Evolutionary conservation across 2,113 vertebrate species (phyloP).

Genomic region (Forbesichthys papilliferus): DNA sequence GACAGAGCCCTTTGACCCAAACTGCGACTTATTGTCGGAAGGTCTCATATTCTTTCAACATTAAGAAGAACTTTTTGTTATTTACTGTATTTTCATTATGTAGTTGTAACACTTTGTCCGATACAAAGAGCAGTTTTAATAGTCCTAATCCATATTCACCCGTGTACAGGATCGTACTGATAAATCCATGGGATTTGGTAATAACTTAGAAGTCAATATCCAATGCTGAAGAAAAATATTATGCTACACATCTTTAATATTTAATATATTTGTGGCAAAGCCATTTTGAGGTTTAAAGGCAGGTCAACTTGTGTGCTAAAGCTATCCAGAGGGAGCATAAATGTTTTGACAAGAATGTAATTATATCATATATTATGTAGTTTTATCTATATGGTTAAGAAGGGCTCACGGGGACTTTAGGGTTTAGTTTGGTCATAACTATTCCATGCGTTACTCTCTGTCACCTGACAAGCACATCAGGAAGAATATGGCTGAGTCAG

Average conservation of each 20-base stretch:
- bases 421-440: conserved; percentile 14
- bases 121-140: no score
- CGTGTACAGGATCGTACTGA: no score
- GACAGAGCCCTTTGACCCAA: no score
- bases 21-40: no score
- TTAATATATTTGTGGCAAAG: neutral
- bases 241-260: conserved; percentile 17
- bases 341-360: conserved; percentile 20
- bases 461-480: neutral
- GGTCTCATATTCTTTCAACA: no score
- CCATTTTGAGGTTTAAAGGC: conserved; percentile 2
- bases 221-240: conserved; percentile 3
- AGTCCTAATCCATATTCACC: no score
- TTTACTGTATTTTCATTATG: no score
- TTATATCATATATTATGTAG: conserved; percentile 6
- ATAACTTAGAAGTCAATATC: neutral
- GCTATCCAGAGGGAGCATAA: conserved; percentile 13
- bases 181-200: no score
- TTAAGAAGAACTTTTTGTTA: no score
- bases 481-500: neutral
- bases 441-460: conserved; percentile 23
- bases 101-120: no score
- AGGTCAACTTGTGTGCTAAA: conserved; percentile 27
- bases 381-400: conserved; percentile 26
- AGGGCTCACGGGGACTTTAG: neutral